Percentiles rank a stretch among this genome's conserved stretches.
phyloP scores from a whole-genome alignment of 2,113 vertebrate genomes.

The Spea multiplicata region DNA sequence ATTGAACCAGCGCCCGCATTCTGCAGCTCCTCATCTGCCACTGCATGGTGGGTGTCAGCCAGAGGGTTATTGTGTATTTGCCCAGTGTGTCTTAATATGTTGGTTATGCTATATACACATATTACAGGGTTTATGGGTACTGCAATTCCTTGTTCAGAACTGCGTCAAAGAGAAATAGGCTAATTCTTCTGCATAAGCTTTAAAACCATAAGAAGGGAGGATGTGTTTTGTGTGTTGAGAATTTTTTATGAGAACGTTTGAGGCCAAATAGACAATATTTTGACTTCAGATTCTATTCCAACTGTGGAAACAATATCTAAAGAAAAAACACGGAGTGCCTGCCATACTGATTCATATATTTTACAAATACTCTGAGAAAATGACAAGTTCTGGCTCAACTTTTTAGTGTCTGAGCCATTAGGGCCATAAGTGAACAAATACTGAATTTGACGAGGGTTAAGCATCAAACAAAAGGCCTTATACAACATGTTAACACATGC shows the following conservation, averaged over 20 bases:
- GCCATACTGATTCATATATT: conserved; percentile 39
- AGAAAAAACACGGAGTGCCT: conserved; percentile 10
- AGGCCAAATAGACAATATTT: conserved; percentile 35
- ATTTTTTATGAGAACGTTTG: conserved; percentile 26
- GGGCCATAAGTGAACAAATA: conserved; percentile 13
- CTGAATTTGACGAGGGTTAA: conserved; percentile 24
- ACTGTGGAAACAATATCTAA: conserved; percentile 31
- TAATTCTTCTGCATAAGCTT: conserved; percentile 22
- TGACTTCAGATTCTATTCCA: conserved; percentile 20
- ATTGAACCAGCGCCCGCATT: too few species aligned
- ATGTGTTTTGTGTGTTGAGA: conserved; percentile 36
- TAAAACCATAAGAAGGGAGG: conserved; percentile 13
- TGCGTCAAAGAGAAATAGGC: conserved; percentile 33
- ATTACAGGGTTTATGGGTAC: conserved; percentile 7
- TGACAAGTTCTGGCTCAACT: conserved; percentile 19
- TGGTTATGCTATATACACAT: conserved; percentile 22
- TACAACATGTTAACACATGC: background rate
- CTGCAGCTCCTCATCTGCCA: too few species aligned
- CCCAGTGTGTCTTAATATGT: background rate
- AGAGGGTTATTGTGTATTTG: too few species aligned
- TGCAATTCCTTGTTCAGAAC: conserved; percentile 16
- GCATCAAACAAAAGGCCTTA: conserved; percentile 19
- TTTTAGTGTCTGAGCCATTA: conserved; percentile 14
- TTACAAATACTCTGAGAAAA: conserved; percentile 23
- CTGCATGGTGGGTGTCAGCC: too few species aligned